Evolutionary conservation across 2,797 vertebrate species (phyloP).

Genomic region (Nasua narica): DNA sequence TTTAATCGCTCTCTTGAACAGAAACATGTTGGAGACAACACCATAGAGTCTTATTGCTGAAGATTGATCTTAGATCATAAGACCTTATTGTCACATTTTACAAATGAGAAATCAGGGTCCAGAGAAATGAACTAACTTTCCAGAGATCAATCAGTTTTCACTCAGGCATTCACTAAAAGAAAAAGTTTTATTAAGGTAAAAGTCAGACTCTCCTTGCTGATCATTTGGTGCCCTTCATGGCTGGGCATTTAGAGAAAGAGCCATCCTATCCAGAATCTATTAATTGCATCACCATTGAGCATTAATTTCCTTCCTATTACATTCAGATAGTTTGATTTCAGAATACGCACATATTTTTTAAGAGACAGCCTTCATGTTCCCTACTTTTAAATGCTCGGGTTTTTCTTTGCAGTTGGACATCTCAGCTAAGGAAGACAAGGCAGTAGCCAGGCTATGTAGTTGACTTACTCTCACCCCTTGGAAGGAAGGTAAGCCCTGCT

Average conservation of each 20-base stretch:
- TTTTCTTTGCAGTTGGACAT: neutral
- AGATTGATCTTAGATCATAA: neutral
- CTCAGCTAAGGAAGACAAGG: constrained; percentile 24
- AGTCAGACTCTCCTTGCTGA: neutral
- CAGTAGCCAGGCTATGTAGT: neutral
- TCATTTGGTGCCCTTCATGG: neutral
- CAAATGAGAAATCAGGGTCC: neutral
- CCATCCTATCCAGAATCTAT: neutral
- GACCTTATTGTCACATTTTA: neutral
- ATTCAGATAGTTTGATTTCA: neutral
- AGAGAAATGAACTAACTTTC: neutral
- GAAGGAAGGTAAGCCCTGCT: constrained; percentile 22
- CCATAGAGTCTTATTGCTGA: neutral
- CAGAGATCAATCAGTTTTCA: neutral
- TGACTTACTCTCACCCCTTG: neutral
- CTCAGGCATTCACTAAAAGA: neutral
- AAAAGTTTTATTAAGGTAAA: neutral
- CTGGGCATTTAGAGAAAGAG: neutral
- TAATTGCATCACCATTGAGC: neutral
- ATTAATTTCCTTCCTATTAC: neutral
- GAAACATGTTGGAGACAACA: neutral
- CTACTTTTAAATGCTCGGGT: neutral
- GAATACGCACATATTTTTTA: neutral
- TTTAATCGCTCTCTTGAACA: neutral
- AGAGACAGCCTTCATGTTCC: neutral